phyloP scores from a whole-genome alignment of 2,113 vertebrate genomes.

The Opisthocomus hoazin region DNA sequence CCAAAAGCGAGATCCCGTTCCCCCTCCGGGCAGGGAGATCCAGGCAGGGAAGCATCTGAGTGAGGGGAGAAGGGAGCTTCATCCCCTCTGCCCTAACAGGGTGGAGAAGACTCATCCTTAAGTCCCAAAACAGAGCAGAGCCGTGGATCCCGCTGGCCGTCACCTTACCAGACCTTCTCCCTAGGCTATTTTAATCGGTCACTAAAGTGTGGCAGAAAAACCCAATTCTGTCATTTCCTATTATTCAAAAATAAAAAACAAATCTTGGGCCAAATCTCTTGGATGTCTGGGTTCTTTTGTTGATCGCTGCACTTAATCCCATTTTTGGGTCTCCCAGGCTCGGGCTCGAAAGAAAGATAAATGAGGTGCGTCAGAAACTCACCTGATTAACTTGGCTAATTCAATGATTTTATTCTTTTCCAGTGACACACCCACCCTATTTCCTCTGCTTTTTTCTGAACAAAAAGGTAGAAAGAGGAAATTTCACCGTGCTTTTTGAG shows the following conservation, averaged over 20 bases:
- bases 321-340: conserved; percentile 15
- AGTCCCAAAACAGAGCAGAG: background rate
- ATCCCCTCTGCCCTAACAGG: background rate
- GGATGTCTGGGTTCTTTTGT: conserved; percentile 34
- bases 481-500: background rate
- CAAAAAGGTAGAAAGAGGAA: background rate
- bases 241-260: conserved; percentile 52
- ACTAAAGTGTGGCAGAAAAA: background rate
- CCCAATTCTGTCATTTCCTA: background rate
- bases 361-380: conserved; percentile 54
- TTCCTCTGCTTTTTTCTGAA: background rate
- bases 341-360: conserved; percentile 38
- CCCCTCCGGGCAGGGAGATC: background rate
- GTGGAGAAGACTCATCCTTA: background rate
- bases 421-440: background rate
- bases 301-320: conserved; percentile 53
- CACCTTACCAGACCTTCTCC: background rate
- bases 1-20: background rate
- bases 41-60: background rate
- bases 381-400: conserved; percentile 57
- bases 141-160: background rate
- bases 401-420: background rate
- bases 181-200: background rate
- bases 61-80: background rate
- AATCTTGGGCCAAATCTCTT: conserved; percentile 55